A percentile compares a stretch with the other conserved stretches of the same genome.
phyloP scores from a whole-genome alignment of 2,113 vertebrate species.

The Xenus cinereus region DNA sequence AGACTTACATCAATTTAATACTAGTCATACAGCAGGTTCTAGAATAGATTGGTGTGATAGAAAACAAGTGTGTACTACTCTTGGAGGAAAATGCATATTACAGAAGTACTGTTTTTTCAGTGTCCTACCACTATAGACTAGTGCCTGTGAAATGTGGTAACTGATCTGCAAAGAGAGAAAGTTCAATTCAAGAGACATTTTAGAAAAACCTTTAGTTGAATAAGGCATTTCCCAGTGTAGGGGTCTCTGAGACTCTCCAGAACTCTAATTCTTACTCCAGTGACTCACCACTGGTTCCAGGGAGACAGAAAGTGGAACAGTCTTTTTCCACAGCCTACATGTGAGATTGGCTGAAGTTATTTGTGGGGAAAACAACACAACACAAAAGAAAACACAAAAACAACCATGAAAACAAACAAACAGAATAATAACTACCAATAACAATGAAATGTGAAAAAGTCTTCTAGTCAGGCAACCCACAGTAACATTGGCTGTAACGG shows the following conservation, averaged over 20 bases:
- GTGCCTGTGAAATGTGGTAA: not conserved
- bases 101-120: not conserved
- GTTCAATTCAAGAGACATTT: not conserved
- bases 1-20: not conserved
- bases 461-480: not conserved
- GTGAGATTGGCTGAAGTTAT: not conserved
- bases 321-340: not conserved
- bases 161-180: not conserved
- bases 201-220: not conserved
- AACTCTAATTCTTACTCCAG: not conserved
- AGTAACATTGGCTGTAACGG: not conserved
- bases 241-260: not conserved
- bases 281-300: not conserved
- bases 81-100: not conserved
- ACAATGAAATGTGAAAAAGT: not conserved
- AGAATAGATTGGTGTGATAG: not conserved
- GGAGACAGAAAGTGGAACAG: not conserved
- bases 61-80: not conserved
- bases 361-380: not conserved
- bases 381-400: not conserved
- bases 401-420: not conserved
- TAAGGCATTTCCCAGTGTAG: not conserved
- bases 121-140: not conserved
- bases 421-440: not conserved
- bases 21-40: not conserved